Percentiles rank a stretch among this genome's conserved stretches.
These are phyloP conservation scores for Varanus salvator DNA, from an alignment of 2,113 vertebrate species.

Conservation along the genomic window DNA sequence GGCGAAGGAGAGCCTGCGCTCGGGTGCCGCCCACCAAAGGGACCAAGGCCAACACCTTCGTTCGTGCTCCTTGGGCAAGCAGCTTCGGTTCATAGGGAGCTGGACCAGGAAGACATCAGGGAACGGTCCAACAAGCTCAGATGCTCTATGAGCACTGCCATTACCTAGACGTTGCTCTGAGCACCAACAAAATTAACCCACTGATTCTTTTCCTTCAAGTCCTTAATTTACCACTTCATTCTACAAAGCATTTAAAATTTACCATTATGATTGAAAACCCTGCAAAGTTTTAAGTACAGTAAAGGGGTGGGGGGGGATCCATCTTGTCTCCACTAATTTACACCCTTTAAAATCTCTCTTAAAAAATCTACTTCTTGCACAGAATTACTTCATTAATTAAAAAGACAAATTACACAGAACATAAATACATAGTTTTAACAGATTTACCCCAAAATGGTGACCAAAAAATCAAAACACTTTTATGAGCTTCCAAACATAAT, in stretches of 20 bases:
- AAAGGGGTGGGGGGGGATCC: constrained; percentile 9
- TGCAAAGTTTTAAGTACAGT: neutral
- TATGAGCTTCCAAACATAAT: constrained; percentile 76
- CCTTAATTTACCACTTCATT: neutral
- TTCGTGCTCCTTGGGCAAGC: too few relatives aligned
- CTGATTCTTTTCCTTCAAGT: neutral
- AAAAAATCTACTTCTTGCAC: constrained; percentile 80
- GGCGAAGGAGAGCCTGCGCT: too few relatives aligned
- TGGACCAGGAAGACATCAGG: too few relatives aligned
- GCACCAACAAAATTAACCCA: neutral
- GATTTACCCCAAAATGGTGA: constrained; percentile 72
- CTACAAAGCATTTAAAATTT: neutral
- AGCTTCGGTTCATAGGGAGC: too few relatives aligned
- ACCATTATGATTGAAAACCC: neutral
- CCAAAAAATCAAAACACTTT: constrained; percentile 51
- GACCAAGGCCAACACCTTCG: too few relatives aligned
- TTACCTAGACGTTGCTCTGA: neutral
- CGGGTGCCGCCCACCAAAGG: too few relatives aligned
- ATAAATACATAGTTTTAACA: constrained; percentile 91
- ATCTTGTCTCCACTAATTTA: constrained; percentile 66
- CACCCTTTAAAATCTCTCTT: constrained; percentile 51
- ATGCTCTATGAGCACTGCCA: neutral
- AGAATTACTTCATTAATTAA: constrained; percentile 82
- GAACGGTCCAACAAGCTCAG: too few relatives aligned
- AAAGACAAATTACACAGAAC: constrained; percentile 85